These are phyloP conservation scores for cattle (Bos taurus) DNA, from an alignment of 2,113 vertebrate genomes.

Conservation along the genomic window ARS-UCD2.0 NC_037346.1:46158001-46158500, in stretches of 20 bases:
- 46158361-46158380: background rate
- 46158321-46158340: background rate
- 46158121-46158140: background rate
- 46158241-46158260: constrained; percentile 16
- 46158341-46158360: background rate
- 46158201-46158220: background rate
- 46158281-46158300: background rate
- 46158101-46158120: background rate
- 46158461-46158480: background rate
- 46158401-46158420: background rate
- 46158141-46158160: background rate
- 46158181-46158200: background rate
- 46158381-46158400: background rate
- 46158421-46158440: background rate
- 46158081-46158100: background rate
- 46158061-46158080: background rate
- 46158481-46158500: constrained; percentile 10
- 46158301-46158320: background rate
- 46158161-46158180: background rate
- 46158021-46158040: background rate
- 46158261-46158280: background rate
- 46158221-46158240: background rate
- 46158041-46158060: background rate
- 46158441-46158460: background rate
- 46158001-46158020: background rate